Base-by-base conservation (phyloP, 2,797 vertebrate genomes). In the Malurus leucopterus region DNA sequence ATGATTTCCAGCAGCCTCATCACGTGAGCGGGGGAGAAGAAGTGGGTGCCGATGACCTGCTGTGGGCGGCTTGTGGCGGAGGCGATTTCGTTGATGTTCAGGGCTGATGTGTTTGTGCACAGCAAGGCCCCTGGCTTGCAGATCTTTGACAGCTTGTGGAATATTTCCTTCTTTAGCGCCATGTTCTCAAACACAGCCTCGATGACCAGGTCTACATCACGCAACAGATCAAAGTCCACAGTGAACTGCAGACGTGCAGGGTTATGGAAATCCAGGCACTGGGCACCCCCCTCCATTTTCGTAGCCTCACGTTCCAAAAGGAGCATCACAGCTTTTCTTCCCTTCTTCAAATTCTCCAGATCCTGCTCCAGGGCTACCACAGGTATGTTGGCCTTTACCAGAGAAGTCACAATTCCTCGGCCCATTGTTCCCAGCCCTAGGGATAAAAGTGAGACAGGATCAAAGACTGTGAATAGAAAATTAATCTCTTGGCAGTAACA, bases 381-480 rank as follows among this genome's bases (percentile, higher is more conserved):
- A 5, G 98, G 97, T 58, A 99, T 96, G 59, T 97, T 97, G 3
- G 98, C 97, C 86, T 96, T 98, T 61, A 96, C 97, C 84, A 99
- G 97, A 78, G 97, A 98, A 79, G 98, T 96, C 10, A 96, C 92
- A 41, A 99, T 99, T 44, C 99, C 99, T 94, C 94, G 97, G 30
- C 99, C 99, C 99, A 99, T 99, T 40, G 98, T 99, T 88, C 99
- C 99, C 81, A 99, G 97, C 80, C 99, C 99, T 99, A 84, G 20
- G 90, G 83, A 73, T 76, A 95, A 76, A 95, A 91, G n/a, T 41
- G 68, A 92, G 67, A 90, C 63, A 76, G 57, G 92, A 86, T 59
- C 53, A 93, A 75, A 76, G 54, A 61, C n/a, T 46, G n/a, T 8
- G 18, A 82, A 84, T 40, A 64, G 61, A 49, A 91, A 91, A 43